Base-by-base conservation (phyloP, 2,888 invertebrate species). In the Plutella xylostella region DNA sequence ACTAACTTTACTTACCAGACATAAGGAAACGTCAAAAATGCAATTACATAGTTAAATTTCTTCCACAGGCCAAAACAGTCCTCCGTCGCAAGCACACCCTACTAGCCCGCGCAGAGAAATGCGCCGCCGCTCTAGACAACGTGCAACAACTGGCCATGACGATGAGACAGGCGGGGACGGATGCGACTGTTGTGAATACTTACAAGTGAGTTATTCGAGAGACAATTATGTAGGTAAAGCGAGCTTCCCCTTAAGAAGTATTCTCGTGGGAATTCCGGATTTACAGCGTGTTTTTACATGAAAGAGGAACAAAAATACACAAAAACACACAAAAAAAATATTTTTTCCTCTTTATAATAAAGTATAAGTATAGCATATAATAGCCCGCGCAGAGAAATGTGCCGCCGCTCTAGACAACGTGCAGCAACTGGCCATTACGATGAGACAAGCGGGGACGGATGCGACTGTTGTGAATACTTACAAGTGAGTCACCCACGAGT, bases 31-130 rank as follows among this genome's bases (percentile, higher is more conserved):
- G n/a, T n/a, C n/a, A n/a, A n/a, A n/a, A n/a, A n/a, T n/a, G n/a
- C n/a, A n/a, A n/a, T n/a, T n/a, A n/a, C n/a, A n/a, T n/a, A n/a
- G n/a, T n/a, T n/a, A n/a, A n/a, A n/a, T 48, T 46, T 11, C 2
- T 12, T 34, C 62, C 60, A 0, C 65, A 89, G 89, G 89, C 89
- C 0, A 89, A 88, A 58, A 85, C 79, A 48, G 85, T 84, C 48
- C 67, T 89, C 2, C 77, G 87, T 2, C 87, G 89, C 49, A 89
- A 90, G 54, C 85, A 86, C 54, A 87, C 87, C 53, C 61, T 87
- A 0, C 86, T 87, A 42, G 87, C 83, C 51, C 72, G 85, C 0
- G 48, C 68, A 2, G 58, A 62, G 0, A 61, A 63, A 2, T 78
- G 76, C 43, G 69, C 67, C 3, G 47, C 57, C 0, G 73, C 82